Evolutionary conservation across 1,140 invertebrate genomes (phyloP), one percentile per base, ranked within the genome.

Genomic region (Pogonognathellus flavescens): DNA sequence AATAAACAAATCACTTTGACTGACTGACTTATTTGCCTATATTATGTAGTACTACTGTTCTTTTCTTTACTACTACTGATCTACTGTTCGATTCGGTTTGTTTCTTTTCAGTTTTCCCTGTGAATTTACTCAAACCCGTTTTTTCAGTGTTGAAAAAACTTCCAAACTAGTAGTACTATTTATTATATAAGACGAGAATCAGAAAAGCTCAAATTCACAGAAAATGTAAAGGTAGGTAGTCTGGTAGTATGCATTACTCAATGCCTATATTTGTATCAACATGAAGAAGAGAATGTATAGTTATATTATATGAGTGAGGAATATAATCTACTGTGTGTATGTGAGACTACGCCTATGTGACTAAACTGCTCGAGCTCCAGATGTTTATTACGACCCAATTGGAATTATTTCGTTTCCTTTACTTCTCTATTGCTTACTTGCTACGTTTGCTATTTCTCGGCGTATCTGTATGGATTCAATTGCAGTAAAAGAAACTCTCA

Each of bases 1-100:
- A 76, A 76, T 76, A 76, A 76, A 76, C 70, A 76, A 76, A 76
- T 76, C 70, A 76, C 70, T 41, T n/a, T 49, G 70, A 76, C 31
- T 49, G 53, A 57, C 11, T 14, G 53, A 57, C 11, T 14, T 13
- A 57, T 13, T 41, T 41, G 31, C 31, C 31, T 41, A 41, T 41
- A 57, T 57, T 57, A n/a, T 57, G 53, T 57, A 57, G n/a, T n/a
- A 57, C 2, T 6, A 14, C 18, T 10, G 62, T 20, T 66, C 25
- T 20, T 76, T 76, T 76, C 9, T 76, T 31, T 50, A 49, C 31
- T 76, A 76, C 31, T 76, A n/a, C 53, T 57, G 53, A 41, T 41
- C 31, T 41, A 41, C 31, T 41, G 31, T 6, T 41, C 6, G 31
- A 41, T 66, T 66, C 20, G 20, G 22, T 66, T 14, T 25, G 62